Evolutionary conservation across 2,797 vertebrate genomes (phyloP).

Genomic region (Glyptemys insculpta): DNA sequence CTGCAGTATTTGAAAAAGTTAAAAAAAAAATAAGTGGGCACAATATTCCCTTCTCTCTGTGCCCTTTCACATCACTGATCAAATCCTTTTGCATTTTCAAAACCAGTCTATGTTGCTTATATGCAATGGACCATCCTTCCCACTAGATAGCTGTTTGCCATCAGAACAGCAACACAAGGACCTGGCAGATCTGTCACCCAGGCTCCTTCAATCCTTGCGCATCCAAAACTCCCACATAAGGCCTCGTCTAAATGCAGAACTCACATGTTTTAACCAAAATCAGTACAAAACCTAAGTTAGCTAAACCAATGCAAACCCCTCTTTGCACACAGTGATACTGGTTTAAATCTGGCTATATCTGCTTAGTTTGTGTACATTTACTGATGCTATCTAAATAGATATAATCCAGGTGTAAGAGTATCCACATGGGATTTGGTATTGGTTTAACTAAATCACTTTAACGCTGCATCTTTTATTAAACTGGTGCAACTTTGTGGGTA

Average conservation of each 20-base stretch:
- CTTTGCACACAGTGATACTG: fast-evolving
- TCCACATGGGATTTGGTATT: neutral
- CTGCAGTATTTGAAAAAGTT: neutral
- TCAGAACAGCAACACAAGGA: neutral
- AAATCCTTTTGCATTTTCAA: slow-evolving; percentile 1
- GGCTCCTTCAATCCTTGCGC: neutral
- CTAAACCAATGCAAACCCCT: neutral
- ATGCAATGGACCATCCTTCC: neutral
- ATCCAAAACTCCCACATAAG: neutral
- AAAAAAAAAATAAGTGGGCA: neutral
- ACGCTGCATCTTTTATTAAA: neutral
- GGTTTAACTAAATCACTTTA: neutral
- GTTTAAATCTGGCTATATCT: neutral
- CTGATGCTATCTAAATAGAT: neutral
- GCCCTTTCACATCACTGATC: neutral
- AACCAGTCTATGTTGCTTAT: slow-evolving; percentile 48
- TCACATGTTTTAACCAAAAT: slow-evolving; percentile 46
- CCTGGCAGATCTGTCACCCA: neutral
- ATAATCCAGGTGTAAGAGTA: neutral
- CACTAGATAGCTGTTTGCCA: neutral
- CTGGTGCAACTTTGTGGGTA: neutral
- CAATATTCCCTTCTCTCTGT: neutral
- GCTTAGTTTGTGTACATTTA: neutral
- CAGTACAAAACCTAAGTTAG: slow-evolving; percentile 9
- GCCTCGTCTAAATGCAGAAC: neutral